Base-by-base conservation (phyloP, 2,113 vertebrate species). In the Hypanus sabinus region DNA sequence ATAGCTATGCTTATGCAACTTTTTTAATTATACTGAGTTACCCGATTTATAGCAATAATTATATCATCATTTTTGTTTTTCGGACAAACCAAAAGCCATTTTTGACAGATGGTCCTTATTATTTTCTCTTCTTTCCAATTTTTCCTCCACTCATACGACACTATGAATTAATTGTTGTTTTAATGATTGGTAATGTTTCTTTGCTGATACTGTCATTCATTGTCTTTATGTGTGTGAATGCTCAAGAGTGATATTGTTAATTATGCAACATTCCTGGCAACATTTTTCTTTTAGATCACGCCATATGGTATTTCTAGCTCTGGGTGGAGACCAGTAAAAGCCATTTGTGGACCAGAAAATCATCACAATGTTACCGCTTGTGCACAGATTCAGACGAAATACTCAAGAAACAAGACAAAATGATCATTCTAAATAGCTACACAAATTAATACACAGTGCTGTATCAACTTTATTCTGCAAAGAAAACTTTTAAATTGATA, bases 371-470 rank as follows among this genome's bases (percentile, higher is more conserved):
- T 95, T 46, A 96, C 96, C 75, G 94, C 96, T 93, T 94, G 11
- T 93, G 22, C 94, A 94, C 95, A 80, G 70, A 30, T 95, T 65
- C 96, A 96, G 94, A 97, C 95, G 95, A 97, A 95, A 95, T 95
- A 95, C 83, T 97, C 95, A 97, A 93, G 91, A 93, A 93, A 30
- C 24, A 46, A 46, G 33, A 93, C 70, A 18, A 55, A 22, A 68
- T 73, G 65, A 65, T 70, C 18, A 46, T 36, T 65, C 10, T 73
- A 9, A 75, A 46, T 38, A 27, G 22, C 91, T 75, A 55, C 70
- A 1, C 30, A 8, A 71, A 20, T 71, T 92, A 71, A n/a, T 93
- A 36, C 27, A 5, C 71, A 93, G 7, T n/a, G n/a, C n/a, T n/a
- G n/a, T 55, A 55, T 27, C 20, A 20, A 93, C 38, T 46, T 93